Evolutionary conservation across 2,888 invertebrate species (phyloP).

Genomic region (Elaeidobius kamerunicus): DNA sequence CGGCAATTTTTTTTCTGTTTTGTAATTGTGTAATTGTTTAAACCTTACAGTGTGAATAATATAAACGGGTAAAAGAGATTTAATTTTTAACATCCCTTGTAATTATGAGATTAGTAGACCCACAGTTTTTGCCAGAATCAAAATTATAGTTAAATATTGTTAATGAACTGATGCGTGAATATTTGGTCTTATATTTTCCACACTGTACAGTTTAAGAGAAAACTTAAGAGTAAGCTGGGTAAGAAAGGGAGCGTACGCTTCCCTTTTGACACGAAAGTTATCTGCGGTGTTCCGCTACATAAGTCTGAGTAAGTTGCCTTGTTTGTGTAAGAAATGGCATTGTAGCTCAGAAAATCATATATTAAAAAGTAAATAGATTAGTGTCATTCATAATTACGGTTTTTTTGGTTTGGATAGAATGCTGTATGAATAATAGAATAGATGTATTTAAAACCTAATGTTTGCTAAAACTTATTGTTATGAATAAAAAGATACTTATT

Average conservation of each 20-base stretch:
- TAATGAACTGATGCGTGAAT: neutral
- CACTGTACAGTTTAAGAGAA: neutral
- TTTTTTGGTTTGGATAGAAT: too few relatives aligned
- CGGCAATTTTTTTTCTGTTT: too few relatives aligned
- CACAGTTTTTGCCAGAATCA: too few relatives aligned
- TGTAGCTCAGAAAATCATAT: conserved; percentile 11
- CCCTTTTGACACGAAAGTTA: conserved; percentile 38
- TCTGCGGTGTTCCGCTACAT: conserved; percentile 48
- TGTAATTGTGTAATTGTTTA: too few relatives aligned
- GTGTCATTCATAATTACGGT: too few relatives aligned
- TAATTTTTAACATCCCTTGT: conserved; percentile 1
- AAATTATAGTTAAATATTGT: neutral
- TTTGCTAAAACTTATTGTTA: too few relatives aligned
- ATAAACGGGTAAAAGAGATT: neutral
- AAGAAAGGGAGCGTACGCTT: conserved; percentile 29
- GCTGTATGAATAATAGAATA: too few relatives aligned
- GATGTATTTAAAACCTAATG: too few relatives aligned
- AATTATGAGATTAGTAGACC: too few relatives aligned
- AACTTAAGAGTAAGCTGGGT: conserved; percentile 25
- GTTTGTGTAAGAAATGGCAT: conserved; percentile 30
- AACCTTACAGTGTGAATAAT: neutral
- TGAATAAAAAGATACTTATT: too few relatives aligned
- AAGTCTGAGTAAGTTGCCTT: conserved; percentile 54
- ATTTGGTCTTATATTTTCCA: too few relatives aligned
- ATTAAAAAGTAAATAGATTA: too few relatives aligned